Percentiles rank a stretch among this genome's conserved stretches.
Conservation (phyloP, 2,113 vertebrate species). For the Pelodiscus sinensis region DNA sequence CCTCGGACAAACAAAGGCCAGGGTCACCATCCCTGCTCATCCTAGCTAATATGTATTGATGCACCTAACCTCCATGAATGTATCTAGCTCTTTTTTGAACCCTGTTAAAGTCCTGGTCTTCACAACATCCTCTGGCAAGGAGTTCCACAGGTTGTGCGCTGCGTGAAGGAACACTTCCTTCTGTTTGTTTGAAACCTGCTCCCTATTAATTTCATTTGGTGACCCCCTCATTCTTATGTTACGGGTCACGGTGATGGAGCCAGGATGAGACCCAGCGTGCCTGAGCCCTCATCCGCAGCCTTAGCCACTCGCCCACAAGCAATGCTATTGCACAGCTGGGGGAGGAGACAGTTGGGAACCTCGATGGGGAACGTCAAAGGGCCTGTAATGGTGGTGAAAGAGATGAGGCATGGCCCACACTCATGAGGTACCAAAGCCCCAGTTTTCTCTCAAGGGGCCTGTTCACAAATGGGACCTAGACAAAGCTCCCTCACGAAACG, state of each 20-base stretch:
- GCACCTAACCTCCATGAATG: too few species aligned
- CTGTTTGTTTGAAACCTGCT: too few species aligned
- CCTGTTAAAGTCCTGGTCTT: too few species aligned
- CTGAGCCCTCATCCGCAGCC: not conserved
- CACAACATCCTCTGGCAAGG: too few species aligned
- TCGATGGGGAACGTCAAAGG: not conserved
- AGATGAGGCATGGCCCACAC: not conserved
- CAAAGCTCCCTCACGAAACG: not conserved
- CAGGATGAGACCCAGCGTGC: not conserved
- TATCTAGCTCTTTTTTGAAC: too few species aligned
- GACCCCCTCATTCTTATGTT: too few species aligned
- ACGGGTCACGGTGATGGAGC: not conserved
- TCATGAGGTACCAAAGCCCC: not conserved
- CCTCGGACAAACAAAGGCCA: too few species aligned
- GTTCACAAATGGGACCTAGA: not conserved
- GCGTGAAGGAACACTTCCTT: too few species aligned
- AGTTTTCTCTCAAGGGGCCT: not conserved
- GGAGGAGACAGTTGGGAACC: not conserved
- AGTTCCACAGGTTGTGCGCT: too few species aligned
- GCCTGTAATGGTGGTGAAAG: not conserved
- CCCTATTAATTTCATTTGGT: too few species aligned
- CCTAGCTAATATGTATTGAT: too few species aligned
- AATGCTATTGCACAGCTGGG: not conserved
- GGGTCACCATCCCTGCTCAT: too few species aligned
- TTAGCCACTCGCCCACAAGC: not conserved